Evolutionary conservation across 2,888 invertebrate genomes (phyloP).

Genomic region (Diabrotica balteata): DNA sequence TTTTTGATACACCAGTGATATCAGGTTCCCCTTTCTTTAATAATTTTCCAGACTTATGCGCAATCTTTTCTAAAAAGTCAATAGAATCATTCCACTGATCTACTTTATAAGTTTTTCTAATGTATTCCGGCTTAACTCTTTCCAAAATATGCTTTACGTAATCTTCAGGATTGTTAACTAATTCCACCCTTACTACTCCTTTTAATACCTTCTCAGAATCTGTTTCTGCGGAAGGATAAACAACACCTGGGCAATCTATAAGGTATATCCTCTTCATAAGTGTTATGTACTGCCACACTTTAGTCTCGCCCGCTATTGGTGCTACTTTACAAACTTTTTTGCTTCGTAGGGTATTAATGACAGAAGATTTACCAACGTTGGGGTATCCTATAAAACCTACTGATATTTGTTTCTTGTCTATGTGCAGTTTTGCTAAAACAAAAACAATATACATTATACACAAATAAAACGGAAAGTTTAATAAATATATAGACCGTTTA

Average conservation of each 20-base stretch:
- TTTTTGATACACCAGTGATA: constrained; percentile 83
- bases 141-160: constrained; percentile 88
- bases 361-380: constrained; percentile 97
- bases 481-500: no score
- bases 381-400: constrained; percentile 99
- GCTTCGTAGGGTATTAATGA: constrained; percentile 93
- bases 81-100: constrained; percentile 79
- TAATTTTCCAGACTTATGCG: constrained; percentile 85
- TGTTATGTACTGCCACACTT: constrained; percentile 99
- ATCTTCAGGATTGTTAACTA: constrained; percentile 93
- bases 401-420: constrained; percentile 97
- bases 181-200: constrained; percentile 96
- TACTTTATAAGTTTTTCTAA: constrained; percentile 89
- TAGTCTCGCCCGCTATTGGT: constrained; percentile 96
- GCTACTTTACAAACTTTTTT: constrained; percentile 99
- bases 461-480: no score
- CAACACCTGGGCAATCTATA: constrained; percentile 98
- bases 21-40: constrained; percentile 98
- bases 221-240: constrained; percentile 95
- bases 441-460: constrained; percentile 20
- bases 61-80: constrained; percentile 92
- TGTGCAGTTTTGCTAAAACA: constrained; percentile 76
- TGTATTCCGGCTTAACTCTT: constrained; percentile 87
- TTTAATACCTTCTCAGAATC: constrained; percentile 95
- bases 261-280: constrained; percentile 96